Conservation (phyloP, 2,797 vertebrate species). For the Chromobotia macracanthus region DNA sequence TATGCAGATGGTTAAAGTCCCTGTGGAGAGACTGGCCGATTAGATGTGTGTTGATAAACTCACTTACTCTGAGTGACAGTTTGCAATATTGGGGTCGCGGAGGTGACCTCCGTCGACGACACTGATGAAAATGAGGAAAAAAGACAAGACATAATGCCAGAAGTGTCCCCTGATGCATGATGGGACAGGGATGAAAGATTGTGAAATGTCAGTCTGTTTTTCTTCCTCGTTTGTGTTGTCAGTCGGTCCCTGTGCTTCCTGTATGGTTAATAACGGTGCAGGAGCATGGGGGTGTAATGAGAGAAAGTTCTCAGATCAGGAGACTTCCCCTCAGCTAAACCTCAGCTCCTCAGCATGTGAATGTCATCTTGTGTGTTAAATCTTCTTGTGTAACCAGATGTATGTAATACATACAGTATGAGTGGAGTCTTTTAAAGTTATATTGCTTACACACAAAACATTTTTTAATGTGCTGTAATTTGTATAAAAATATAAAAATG, state of each 20-base stretch:
- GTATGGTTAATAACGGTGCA: slow-evolving; percentile 81
- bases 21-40: slow-evolving; percentile 69
- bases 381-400: slow-evolving; percentile 50
- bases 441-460: not conserved
- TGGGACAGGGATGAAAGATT: slow-evolving; percentile 82
- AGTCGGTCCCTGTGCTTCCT: slow-evolving; percentile 33
- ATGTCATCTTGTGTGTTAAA: slow-evolving; percentile 13
- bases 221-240: slow-evolving; percentile 52
- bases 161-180: slow-evolving; percentile 83
- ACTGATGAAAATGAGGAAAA: slow-evolving; percentile 81
- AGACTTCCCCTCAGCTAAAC: slow-evolving; percentile 16
- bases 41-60: slow-evolving; percentile 89
- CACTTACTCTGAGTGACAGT: slow-evolving; percentile 90
- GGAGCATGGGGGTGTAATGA: slow-evolving; percentile 74
- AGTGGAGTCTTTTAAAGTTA: not conserved
- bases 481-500: not conserved
- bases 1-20: slow-evolving; percentile 91
- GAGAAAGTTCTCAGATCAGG: slow-evolving; percentile 35
- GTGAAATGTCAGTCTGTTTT: slow-evolving; percentile 80
- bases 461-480: not conserved
- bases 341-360: slow-evolving; percentile 9
- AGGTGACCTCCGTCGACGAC: slow-evolving; percentile 79
- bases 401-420: not conserved
- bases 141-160: slow-evolving; percentile 79
- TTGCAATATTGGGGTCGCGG: slow-evolving; percentile 82